Conservation (phyloP, 2,888 invertebrate species). For the Callyntrura guangdongensis region DNA sequence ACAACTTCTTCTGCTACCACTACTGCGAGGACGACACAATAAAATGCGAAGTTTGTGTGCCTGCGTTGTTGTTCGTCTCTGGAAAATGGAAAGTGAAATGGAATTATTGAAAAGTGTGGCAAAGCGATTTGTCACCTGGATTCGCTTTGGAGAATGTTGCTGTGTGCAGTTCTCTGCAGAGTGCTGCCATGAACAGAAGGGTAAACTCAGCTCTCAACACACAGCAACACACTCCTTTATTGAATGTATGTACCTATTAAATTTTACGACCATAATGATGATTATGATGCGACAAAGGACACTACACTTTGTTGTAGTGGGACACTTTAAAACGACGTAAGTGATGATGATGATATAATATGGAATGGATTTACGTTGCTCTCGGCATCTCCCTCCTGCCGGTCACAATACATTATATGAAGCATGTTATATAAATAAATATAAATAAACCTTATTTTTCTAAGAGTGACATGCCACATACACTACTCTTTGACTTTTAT, state of each 20-base stretch:
- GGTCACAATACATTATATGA: background rate
- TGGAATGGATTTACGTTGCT: background rate
- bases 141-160: background rate
- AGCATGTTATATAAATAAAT: background rate
- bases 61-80: background rate
- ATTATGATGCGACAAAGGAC: conserved; percentile 17
- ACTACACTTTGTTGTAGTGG: conserved; percentile 1
- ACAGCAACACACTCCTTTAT: conserved; percentile 9
- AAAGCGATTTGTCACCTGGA: conserved; percentile 54
- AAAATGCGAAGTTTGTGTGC: background rate
- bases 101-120: conserved; percentile 39
- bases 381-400: background rate
- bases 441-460: background rate
- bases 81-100: conserved; percentile 65
- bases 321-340: conserved; percentile 31
- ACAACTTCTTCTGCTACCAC: background rate
- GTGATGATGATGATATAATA: background rate
- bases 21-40: background rate
- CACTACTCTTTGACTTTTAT: background rate
- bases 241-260: background rate
- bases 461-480: background rate
- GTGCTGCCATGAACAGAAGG: background rate
- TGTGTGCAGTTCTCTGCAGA: background rate
- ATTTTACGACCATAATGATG: conserved; percentile 6
- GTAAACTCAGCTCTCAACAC: background rate